Evolutionary conservation across 2,888 invertebrate species (phyloP).

Genomic region (Salpingus planirostris): DNA sequence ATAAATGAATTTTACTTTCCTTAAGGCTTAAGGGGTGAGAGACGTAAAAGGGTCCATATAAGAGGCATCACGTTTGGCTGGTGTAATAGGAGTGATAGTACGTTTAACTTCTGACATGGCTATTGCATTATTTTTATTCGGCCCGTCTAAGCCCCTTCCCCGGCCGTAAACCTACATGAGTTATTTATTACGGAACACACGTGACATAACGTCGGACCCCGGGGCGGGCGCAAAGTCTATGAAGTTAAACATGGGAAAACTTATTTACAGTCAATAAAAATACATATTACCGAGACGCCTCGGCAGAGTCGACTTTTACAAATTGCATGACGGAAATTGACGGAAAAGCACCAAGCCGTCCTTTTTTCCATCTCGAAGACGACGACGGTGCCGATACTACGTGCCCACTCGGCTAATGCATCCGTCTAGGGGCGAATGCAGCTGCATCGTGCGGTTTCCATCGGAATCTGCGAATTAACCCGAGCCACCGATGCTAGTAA

Average conservation of each 20-base stretch:
- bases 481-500: too few species aligned
- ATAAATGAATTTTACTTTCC: not conserved
- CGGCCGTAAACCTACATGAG: slow-evolving; percentile 27
- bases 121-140: slow-evolving; percentile 33
- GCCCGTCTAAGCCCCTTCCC: slow-evolving; percentile 21
- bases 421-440: too few species aligned
- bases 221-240: slow-evolving; percentile 18
- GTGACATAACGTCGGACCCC: slow-evolving; percentile 25
- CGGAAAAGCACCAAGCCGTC: too few species aligned
- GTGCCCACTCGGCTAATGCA: too few species aligned
- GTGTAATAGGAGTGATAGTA: slow-evolving; percentile 24
- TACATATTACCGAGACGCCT: slow-evolving; percentile 6
- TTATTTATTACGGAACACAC: slow-evolving; percentile 29
- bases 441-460: too few species aligned
- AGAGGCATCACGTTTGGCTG: slow-evolving; percentile 22
- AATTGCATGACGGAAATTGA: slow-evolving; percentile 6
- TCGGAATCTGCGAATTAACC: too few species aligned
- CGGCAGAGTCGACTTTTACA: slow-evolving; percentile 5
- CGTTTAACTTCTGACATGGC: slow-evolving; percentile 27
- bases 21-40: not conserved
- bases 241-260: slow-evolving; percentile 23
- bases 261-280: slow-evolving; percentile 15
- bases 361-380: too few species aligned
- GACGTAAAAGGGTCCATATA: slow-evolving; percentile 5
- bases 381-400: too few species aligned